Conservation (phyloP, 2,113 vertebrate genomes). For the Paedocypris sp. region DNA sequence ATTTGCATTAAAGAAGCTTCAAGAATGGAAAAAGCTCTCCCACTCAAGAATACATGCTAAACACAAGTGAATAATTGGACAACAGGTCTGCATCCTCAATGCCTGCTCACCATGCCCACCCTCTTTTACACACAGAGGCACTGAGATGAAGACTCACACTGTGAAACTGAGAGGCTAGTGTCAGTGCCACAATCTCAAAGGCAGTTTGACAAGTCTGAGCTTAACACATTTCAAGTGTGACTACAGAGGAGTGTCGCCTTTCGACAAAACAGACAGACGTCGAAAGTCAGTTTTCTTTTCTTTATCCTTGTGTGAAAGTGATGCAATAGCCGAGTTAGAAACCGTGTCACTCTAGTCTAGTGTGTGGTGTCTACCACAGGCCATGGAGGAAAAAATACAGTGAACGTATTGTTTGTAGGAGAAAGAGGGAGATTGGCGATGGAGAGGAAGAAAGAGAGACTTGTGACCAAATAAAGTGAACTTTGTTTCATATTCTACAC, state of each 20-base stretch:
- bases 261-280: neutral
- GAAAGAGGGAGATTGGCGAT: neutral
- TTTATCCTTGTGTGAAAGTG: neutral
- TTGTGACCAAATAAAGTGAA: neutral
- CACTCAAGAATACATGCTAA: neutral
- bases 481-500: neutral
- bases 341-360: neutral
- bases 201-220: neutral
- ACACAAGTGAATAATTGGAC: neutral
- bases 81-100: neutral
- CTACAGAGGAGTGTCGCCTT: neutral
- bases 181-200: too few relatives aligned
- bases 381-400: neutral
- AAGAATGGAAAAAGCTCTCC: too few relatives aligned
- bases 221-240: neutral
- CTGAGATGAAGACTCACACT: neutral
- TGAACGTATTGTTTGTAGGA: neutral
- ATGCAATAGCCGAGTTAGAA: neutral
- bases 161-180: neutral
- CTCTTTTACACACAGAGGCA: neutral
- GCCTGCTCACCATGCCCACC: neutral
- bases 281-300: conserved; percentile 2
- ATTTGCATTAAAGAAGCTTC: too few relatives aligned
- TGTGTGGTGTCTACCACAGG: neutral
- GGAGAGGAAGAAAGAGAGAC: conserved; percentile 6